Percentiles rank a stretch among this genome's conserved stretches.
These are phyloP conservation scores for Spilarctia lutea DNA, from an alignment of 2,888 invertebrate genomes.

Conservation along the genomic window DNA sequence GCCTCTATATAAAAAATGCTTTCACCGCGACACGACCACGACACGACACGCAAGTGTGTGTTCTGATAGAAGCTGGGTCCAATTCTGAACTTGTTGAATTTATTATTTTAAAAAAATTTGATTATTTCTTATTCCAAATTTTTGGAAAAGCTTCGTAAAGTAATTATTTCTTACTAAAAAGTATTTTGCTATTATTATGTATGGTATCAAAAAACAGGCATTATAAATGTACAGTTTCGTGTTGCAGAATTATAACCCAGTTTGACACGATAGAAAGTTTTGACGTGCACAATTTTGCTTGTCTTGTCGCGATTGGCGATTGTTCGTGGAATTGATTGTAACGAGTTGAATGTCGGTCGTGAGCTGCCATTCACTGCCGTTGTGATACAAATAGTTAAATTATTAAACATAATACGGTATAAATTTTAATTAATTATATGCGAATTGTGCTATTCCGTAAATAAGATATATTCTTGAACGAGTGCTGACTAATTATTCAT, in stretches of 20 bases:
- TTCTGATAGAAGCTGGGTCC: too few relatives aligned
- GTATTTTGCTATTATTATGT: not conserved
- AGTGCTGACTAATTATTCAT: constrained; percentile 20
- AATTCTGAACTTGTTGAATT: not conserved
- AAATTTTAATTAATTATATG: constrained; percentile 18
- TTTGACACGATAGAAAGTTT: constrained; percentile 51
- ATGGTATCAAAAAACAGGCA: not conserved
- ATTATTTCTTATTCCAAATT: not conserved
- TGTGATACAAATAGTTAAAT: constrained; percentile 24
- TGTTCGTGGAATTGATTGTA: constrained; percentile 51
- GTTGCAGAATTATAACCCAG: constrained; percentile 9
- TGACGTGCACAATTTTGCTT: constrained; percentile 61
- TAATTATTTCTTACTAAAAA: not conserved
- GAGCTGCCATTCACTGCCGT: constrained; percentile 42
- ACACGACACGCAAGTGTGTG: too few relatives aligned
- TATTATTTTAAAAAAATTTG: not conserved
- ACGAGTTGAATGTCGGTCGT: constrained; percentile 44
- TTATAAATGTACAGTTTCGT: not conserved
- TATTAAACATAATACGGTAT: constrained; percentile 37
- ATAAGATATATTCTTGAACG: constrained; percentile 7
- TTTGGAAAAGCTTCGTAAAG: not conserved
- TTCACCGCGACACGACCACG: too few relatives aligned
- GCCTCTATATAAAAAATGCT: too few relatives aligned
- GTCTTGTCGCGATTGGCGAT: constrained; percentile 40
- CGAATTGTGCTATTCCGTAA: constrained; percentile 12